A percentile compares a stretch with the other conserved stretches of the same genome.
phyloP scores from a whole-genome alignment of 92 coral and sea anemone species.

The Actinostola sp. region DNA sequence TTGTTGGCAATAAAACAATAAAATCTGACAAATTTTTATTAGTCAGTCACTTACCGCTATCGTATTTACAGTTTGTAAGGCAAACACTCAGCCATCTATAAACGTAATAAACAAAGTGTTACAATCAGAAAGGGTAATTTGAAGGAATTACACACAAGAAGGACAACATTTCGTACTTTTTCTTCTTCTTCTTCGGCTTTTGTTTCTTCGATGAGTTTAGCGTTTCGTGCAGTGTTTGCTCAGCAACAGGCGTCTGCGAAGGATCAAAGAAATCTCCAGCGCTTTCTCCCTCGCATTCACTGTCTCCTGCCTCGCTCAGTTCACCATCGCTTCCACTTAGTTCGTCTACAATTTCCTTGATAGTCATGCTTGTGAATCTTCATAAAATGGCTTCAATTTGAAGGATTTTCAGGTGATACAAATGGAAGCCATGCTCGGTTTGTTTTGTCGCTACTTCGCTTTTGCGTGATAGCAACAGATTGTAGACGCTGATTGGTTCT shows the following conservation, averaged over 20 bases:
- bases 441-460: slow-evolving; percentile 57
- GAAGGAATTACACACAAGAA: background rate
- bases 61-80: slow-evolving; percentile 93
- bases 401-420: slow-evolving; percentile 7
- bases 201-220: slow-evolving; percentile 70
- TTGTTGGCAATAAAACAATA: slow-evolving; percentile 1
- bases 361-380: slow-evolving; percentile 65
- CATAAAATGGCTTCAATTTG: slow-evolving; percentile 7
- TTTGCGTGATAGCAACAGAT: slow-evolving; percentile 61
- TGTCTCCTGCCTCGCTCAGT: slow-evolving; percentile 61
- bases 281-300: slow-evolving; percentile 90
- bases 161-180: slow-evolving; percentile 54
- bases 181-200: slow-evolving; percentile 87
- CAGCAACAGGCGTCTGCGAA: slow-evolving; percentile 50
- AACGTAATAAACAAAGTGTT: background rate
- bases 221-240: slow-evolving; percentile 36
- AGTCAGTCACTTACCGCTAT: slow-evolving; percentile 78
- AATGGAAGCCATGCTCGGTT: slow-evolving; percentile 68
- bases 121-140: background rate
- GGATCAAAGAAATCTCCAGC: slow-evolving; percentile 67
- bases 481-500: slow-evolving; percentile 54
- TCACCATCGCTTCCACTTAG: slow-evolving; percentile 83
- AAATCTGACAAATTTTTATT: slow-evolving; percentile 5
- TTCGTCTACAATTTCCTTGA: slow-evolving; percentile 86
- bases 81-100: slow-evolving; percentile 89